Percentiles rank a stretch among this genome's conserved stretches.
Evolutionary conservation across 2,888 invertebrate genomes (phyloP).

Genomic region (Aethes cnicana): DNA sequence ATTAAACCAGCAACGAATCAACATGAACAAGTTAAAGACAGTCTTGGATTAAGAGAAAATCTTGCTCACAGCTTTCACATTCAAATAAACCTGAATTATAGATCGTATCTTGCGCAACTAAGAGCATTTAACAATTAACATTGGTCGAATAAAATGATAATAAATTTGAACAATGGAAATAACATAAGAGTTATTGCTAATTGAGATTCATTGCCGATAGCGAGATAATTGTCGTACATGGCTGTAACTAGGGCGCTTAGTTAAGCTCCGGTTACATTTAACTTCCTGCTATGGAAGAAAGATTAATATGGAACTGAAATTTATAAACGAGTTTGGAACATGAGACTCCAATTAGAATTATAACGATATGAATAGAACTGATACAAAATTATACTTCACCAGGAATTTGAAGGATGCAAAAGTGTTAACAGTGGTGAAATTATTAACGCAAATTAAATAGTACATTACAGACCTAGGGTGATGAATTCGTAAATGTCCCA

Average conservation of each 20-base stretch:
- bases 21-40: too few relatives aligned
- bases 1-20: too few relatives aligned
- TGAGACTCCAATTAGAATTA: background rate
- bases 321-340: slow-evolving; percentile 18
- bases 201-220: slow-evolving; percentile 40
- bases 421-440: too few relatives aligned
- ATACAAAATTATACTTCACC: too few relatives aligned
- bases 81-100: background rate
- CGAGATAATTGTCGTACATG: slow-evolving; percentile 35
- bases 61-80: background rate
- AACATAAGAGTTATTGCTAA: slow-evolving; percentile 37
- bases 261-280: slow-evolving; percentile 27
- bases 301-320: slow-evolving; percentile 22
- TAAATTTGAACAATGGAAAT: slow-evolving; percentile 34
- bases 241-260: slow-evolving; percentile 36
- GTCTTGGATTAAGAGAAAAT: background rate
- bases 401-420: too few relatives aligned
- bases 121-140: slow-evolving; percentile 28
- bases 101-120: slow-evolving; percentile 17
- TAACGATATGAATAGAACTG: too few relatives aligned
- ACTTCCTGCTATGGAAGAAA: slow-evolving; percentile 19
- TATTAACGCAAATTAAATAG: too few relatives aligned
- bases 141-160: slow-evolving; percentile 24
- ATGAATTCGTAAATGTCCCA: too few relatives aligned
- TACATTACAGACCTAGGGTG: too few relatives aligned